Evolutionary conservation across 2,113 vertebrate species (phyloP), one percentile per base, ranked within the genome.

Genomic region (Oriolus oriolus): DNA sequence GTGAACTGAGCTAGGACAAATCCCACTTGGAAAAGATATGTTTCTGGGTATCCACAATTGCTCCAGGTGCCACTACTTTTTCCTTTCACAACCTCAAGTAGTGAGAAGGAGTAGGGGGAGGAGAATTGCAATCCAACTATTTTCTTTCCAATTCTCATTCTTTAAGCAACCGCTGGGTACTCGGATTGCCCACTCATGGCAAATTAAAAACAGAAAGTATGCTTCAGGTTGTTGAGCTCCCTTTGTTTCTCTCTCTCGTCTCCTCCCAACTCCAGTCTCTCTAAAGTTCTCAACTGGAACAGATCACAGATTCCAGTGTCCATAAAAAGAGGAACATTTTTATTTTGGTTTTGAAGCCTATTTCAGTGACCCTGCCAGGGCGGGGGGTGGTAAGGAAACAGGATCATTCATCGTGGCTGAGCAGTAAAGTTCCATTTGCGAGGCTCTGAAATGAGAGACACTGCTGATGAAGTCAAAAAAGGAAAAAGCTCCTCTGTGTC

Each of bases 391-490:
- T 71, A 44, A 31, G 37, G 37, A 94, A 89, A 85, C 47, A 31
- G 44, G 53, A 84, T 91, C 95, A 98, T 98, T 97, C 98, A 98
- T 98, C 86, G 95, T 96, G 93, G 90, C 95, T 98, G 97, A 97
- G 96, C 95, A 97, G 87, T 88, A 84, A 96, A 98, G 98, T 98
- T 98, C 98, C 96, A 98, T 96, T 98, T 98, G 97, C 98, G 98
- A 98, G 96, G 94, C 84, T 98, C 95, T 95, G 97, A 98, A 95
- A 98, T 98, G 97, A 98, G 97, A 98, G 97, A 97, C 98, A 68
- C 97, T 98, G 98, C 97, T 98, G 98, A 98, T 99, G 97, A 98
- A 98, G 96, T 98, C 75, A 97, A 97, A 98, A 98, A 91, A 91
- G 18, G 23, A 71, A 95, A 95, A 97, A 95, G 94, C 96, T 97